phyloP scores from a whole-genome alignment of 2,888 invertebrate genomes.

The Hetaerina titia region DNA sequence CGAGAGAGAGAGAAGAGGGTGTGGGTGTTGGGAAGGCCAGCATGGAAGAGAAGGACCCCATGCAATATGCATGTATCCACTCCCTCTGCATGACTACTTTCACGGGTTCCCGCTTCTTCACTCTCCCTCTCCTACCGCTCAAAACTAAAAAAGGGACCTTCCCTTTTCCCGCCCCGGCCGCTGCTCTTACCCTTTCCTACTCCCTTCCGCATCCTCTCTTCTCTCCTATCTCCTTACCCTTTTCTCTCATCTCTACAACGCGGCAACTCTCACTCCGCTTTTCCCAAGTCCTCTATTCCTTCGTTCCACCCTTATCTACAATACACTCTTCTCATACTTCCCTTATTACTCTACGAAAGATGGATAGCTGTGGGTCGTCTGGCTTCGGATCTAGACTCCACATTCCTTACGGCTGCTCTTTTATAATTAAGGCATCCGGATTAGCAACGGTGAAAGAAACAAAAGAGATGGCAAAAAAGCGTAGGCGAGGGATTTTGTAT shows the following conservation, averaged over 20 bases:
- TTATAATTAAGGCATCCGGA: too few relatives aligned
- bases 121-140: background rate
- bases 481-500: too few relatives aligned
- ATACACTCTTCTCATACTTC: too few relatives aligned
- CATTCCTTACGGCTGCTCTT: too few relatives aligned
- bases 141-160: background rate
- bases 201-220: background rate
- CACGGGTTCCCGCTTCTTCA: slow-evolving; percentile 18
- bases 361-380: too few relatives aligned
- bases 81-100: slow-evolving; percentile 34
- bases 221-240: background rate
- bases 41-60: background rate
- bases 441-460: too few relatives aligned
- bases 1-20: background rate
- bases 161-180: background rate
- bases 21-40: background rate
- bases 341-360: too few relatives aligned
- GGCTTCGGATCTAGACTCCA: too few relatives aligned
- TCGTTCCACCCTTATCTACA: too few relatives aligned
- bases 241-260: background rate
- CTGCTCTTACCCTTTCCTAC: background rate
- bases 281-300: too few relatives aligned
- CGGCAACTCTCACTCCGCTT: too few relatives aligned
- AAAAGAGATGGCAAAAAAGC: too few relatives aligned
- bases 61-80: slow-evolving; percentile 60